Evolutionary conservation across 2,113 vertebrate genomes (phyloP).

Genomic region (Eubucco bourcierii): DNA sequence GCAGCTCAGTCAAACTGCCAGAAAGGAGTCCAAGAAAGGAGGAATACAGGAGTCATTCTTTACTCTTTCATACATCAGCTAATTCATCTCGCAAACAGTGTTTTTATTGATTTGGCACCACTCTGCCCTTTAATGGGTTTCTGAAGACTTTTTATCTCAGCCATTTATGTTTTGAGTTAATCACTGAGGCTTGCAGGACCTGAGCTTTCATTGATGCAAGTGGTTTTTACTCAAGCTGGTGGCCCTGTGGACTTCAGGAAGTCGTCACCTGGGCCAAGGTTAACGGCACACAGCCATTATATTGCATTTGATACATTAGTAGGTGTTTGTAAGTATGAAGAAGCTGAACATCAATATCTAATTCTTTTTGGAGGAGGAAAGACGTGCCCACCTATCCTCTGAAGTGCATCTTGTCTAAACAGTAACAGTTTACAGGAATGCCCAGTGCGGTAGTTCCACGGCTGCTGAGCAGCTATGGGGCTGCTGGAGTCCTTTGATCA

Average conservation of each 20-base stretch:
- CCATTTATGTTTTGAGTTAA: neutral
- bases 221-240: neutral
- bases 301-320: neutral
- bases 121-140: neutral
- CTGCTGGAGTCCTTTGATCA: rapidly evolving
- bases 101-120: neutral
- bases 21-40: neutral
- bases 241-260: neutral
- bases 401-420: neutral
- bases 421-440: neutral
- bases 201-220: neutral
- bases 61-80: neutral
- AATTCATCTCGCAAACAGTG: neutral
- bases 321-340: neutral
- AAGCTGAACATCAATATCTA: neutral
- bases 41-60: neutral
- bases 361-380: neutral
- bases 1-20: neutral
- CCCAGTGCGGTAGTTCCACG: neutral
- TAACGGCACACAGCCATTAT: neutral
- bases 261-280: neutral
- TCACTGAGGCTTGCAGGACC: neutral
- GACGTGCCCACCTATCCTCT: neutral
- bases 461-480: neutral
- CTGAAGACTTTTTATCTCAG: neutral